Percentiles rank a stretch among this genome's conserved stretches.
phyloP scores from a whole-genome alignment of 2,888 invertebrate genomes.

The Stenoptilia bipunctidactyla region DNA sequence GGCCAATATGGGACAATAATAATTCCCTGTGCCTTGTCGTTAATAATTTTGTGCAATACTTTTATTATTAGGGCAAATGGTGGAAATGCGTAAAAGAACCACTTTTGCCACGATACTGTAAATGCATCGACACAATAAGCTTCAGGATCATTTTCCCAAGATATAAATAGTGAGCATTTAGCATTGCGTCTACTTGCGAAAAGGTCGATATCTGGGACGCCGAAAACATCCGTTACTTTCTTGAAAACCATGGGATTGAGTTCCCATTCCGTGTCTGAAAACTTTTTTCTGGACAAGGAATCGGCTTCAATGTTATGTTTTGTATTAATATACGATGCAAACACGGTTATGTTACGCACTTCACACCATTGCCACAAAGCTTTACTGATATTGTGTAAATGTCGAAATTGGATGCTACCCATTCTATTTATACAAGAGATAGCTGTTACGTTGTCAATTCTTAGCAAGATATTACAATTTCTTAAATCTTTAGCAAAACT shows the following conservation, averaged over 20 bases:
- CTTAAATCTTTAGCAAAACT: constrained; percentile 2
- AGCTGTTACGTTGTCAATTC: constrained; percentile 9
- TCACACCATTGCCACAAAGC: constrained; percentile 11
- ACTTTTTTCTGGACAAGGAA: constrained; percentile 1
- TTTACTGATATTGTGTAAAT: constrained; percentile 7
- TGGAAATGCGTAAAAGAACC: constrained; percentile 16
- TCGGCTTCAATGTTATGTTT: constrained; percentile 6
- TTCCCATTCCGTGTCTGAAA: constrained; percentile 6
- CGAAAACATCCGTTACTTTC: neutral
- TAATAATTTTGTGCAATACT: constrained; percentile 4
- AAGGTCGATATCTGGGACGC: neutral
- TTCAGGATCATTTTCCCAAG: constrained; percentile 9
- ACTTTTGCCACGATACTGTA: constrained; percentile 7
- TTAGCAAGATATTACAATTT: neutral
- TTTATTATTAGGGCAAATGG: constrained; percentile 9
- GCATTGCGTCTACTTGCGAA: constrained; percentile 7
- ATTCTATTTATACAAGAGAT: constrained; percentile 12
- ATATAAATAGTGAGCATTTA: constrained; percentile 4
- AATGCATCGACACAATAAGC: constrained; percentile 8
- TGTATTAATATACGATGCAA: constrained; percentile 11
- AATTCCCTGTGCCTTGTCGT: constrained; percentile 4
- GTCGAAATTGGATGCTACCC: constrained; percentile 9
- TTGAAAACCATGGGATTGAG: neutral
- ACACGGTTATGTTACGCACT: constrained; percentile 3
- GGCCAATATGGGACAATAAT: constrained; percentile 6